Evolutionary conservation across 2,888 invertebrate species (phyloP), one percentile per base, ranked within the genome.

Genomic region (Chaetoderma sp.): DNA sequence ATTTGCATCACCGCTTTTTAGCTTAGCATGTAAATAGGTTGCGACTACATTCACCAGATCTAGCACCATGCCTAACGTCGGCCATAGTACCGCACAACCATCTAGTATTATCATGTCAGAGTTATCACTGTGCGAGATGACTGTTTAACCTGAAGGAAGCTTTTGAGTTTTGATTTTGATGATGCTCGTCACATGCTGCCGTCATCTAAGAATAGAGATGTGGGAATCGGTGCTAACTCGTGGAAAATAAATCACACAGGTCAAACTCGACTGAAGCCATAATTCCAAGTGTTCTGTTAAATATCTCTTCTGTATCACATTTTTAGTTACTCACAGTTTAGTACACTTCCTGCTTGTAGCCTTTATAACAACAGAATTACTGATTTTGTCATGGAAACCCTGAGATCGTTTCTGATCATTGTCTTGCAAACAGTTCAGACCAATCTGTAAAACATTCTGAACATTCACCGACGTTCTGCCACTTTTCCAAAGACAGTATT

Each of bases 21-120:
- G n/a, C n/a, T n/a, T n/a, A n/a, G n/a, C n/a, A n/a, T n/a, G n/a
- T n/a, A n/a, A n/a, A 44, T n/a, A n/a, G n/a, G n/a, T n/a, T 30
- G 13, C 30, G 60, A 65, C 70, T 47, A 52, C 54, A 45, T 63
- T 36, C 10, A 68, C 62, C 60, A 52, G 65, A 32, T 70, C 65
- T 30, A 25, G 27, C 23, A 67, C 69, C 25, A 65, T 71, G 23
- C 58, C 67, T 28, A 57, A 39, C 10, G 63, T 30, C 32, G 67
- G 63, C 70, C 71, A 71, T 36, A 64, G 39, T 25, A 71, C 36
- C 16, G 71, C 69, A 63, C 63, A 67, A 16, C 64, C 71, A 58
- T 71, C 67, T 27, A 68, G 28, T 18, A 69, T n/a, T n/a, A 45
- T 56, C 1, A 30, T 47, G 52, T 67, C 47, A 8, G 62, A 18